These are phyloP conservation scores for Tragelaphus eurycerus DNA, from an alignment of 2,797 vertebrate genomes.

Conservation along the genomic window DNA sequence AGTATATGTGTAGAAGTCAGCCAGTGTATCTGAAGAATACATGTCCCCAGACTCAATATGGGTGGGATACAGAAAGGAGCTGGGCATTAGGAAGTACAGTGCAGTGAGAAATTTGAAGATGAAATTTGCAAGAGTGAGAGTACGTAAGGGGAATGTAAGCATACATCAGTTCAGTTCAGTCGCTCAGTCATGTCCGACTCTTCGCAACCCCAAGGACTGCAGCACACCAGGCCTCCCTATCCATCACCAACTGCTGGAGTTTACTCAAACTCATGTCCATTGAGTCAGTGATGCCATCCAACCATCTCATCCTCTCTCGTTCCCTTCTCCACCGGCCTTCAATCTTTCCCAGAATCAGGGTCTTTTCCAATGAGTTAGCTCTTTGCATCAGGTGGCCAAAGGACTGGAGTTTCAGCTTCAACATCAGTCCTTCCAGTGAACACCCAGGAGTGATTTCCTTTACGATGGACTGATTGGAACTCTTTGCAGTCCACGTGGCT, in stretches of 20 bases:
- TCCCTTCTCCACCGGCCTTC: neutral
- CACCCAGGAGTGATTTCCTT: neutral
- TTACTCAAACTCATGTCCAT: neutral
- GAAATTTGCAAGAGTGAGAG: neutral
- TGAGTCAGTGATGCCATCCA: neutral
- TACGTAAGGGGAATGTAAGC: too few relatives aligned
- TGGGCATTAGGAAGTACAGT: neutral
- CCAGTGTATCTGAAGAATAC: neutral
- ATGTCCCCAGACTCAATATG: neutral
- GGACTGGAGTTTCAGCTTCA: neutral
- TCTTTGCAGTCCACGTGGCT: fast-evolving
- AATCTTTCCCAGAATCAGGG: neutral
- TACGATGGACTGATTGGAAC: neutral
- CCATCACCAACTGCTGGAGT: neutral
- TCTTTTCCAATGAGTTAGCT: neutral
- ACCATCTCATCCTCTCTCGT: neutral
- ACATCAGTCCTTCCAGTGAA: neutral
- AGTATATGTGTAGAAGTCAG: neutral
- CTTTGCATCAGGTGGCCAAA: neutral
- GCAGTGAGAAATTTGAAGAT: neutral
- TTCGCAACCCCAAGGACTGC: fast-evolving
- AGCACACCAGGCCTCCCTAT: neutral
- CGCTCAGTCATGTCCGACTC: fast-evolving
- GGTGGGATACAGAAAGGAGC: neutral
- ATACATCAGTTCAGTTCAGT: neutral